These are phyloP conservation scores for Furcifer pardalis DNA, from an alignment of 2,797 vertebrate species.

Conservation along the genomic window DNA sequence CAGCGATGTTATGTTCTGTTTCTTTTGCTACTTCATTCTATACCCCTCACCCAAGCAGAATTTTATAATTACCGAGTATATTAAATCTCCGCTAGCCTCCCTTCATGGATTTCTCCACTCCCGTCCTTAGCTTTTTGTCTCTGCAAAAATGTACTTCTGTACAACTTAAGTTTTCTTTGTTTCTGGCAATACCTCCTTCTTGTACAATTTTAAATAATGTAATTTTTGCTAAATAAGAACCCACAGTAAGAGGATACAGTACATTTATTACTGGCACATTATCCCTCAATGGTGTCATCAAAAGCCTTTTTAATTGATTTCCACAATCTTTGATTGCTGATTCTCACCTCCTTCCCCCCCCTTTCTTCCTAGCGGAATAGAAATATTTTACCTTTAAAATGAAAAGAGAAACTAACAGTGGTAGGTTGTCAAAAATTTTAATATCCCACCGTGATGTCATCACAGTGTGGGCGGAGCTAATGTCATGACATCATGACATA, in stretches of 20 bases:
- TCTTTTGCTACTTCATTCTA: no score
- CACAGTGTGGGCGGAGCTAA: no score
- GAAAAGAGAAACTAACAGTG: not conserved
- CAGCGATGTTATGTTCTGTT: no score
- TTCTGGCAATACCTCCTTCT: not conserved
- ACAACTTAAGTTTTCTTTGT: not conserved
- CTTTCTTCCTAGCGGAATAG: not conserved
- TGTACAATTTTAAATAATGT: not conserved
- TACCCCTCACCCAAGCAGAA: no score
- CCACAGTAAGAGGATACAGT: not conserved
- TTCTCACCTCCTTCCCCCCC: not conserved
- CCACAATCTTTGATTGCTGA: not conserved
- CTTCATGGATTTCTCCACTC: not conserved
- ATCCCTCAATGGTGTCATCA: not conserved
- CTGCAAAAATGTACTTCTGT: not conserved
- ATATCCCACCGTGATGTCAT: no score
- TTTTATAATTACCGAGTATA: no score
- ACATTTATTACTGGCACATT: not conserved
- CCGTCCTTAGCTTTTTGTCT: not conserved
- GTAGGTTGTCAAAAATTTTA: no score
- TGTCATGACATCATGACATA: no score
- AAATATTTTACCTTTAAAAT: not conserved
- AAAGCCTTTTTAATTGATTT: not conserved
- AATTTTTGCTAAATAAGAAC: not conserved
- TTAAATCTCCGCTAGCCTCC: no score